Base-by-base conservation (phyloP, 92 coral and sea anemone genomes). In the Porites lobata region DNA sequence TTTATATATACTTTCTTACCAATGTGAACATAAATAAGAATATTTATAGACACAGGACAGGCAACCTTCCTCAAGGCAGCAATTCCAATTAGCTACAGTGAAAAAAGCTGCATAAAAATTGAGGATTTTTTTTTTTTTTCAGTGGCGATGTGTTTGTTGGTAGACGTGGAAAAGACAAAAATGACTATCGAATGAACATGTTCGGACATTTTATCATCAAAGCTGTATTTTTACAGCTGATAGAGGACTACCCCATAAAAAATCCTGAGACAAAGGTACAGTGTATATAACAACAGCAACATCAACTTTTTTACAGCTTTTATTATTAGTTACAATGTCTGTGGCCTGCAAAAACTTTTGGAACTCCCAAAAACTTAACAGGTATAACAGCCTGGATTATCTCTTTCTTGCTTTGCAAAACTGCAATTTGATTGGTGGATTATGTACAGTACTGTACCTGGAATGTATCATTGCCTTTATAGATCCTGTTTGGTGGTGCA, bases 61-160 rank as follows among this genome's bases (percentile, higher is more conserved):
- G 47, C 47, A 38, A 38, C 47, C 47, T 4, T 38, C 5, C 4
- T 38, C 47, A 38, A 38, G 47, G 47, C 47, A 38, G 6, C 18
- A 19, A 76, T 54, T 75, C 7, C 63, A 7, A 52, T 14, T 10
- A 75, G 17, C 29, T 15, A 73, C 52, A 9, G 8, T 50, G 24
- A 0, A 5, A 1, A 38, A 38, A 38, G 47, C 6, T 38, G 6
- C 47, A 38, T 38, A 38, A 38, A 38, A 38, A 38, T 38, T 47
- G 7, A 22, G 7, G 4, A 1, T 29, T 47, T 53, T 71, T 17
- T 54, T 6, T 65, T 32, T 1, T 67, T 82, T 94, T 52, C 69
- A 97, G 99, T 89, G 99, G 97, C 53, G 99, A 97, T 91, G 92
- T 97, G 29, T 97, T 97, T 89, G 98, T 97, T 81, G 99, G 99